phyloP scores from a whole-genome alignment of 2,797 vertebrate genomes.

The Pangasius krempfi region DNA sequence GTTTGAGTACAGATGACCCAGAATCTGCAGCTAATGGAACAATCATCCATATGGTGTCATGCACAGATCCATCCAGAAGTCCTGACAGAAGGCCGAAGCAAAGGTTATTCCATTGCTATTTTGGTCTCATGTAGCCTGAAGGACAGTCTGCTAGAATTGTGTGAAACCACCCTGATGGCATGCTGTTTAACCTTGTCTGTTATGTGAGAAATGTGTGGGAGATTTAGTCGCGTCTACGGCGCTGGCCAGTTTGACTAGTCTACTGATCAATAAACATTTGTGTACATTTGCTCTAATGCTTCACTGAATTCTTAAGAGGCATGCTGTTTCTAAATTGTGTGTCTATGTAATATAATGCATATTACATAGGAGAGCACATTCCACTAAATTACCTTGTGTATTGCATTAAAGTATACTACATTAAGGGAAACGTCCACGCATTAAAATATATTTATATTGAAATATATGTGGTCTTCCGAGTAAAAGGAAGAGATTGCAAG shows the following conservation, averaged over 20 bases:
- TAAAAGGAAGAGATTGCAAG: background rate
- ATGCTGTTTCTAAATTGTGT: background rate
- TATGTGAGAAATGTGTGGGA: conserved; percentile 15
- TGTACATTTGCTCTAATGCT: background rate
- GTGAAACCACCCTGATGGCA: conserved; percentile 11
- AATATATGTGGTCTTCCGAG: background rate
- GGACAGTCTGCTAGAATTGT: conserved; percentile 30
- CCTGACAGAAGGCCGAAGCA: background rate
- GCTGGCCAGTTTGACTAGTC: background rate
- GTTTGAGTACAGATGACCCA: background rate
- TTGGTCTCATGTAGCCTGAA: conserved; percentile 21
- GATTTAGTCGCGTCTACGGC: background rate
- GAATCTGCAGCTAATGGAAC: background rate
- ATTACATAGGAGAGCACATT: background rate
- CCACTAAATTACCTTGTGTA: background rate
- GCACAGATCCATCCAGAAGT: conserved; percentile 13
- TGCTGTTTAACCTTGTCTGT: conserved; percentile 7
- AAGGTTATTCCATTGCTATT: conserved; percentile 24
- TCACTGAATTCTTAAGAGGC: background rate
- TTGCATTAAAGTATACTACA: background rate
- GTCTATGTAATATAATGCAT: background rate
- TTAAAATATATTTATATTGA: background rate
- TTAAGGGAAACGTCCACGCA: background rate
- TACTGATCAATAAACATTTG: background rate
- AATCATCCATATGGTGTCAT: conserved; percentile 12